Conservation (phyloP, 1,140 invertebrate genomes). For the Heliconius hewitsoni region DNA sequence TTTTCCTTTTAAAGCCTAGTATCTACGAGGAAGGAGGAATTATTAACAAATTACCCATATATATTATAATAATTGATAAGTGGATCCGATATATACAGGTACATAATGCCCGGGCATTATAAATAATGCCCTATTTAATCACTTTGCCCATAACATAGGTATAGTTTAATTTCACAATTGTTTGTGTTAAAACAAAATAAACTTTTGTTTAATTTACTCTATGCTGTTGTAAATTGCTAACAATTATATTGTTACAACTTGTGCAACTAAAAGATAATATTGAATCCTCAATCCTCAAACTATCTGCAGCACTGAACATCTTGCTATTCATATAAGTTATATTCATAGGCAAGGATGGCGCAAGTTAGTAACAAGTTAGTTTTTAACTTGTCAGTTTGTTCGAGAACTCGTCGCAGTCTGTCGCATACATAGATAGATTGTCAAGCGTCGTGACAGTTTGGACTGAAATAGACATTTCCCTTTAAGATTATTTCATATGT, state of each 20-base stretch:
- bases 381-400: slow-evolving; percentile 34
- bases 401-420: slow-evolving; percentile 21
- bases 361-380: slow-evolving; percentile 34
- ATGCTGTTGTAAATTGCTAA: too few species aligned
- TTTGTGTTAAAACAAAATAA: too few species aligned
- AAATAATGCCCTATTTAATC: too few species aligned
- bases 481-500: neutral
- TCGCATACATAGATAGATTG: slow-evolving; percentile 17
- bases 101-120: too few species aligned
- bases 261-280: slow-evolving; percentile 13
- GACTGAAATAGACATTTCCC: neutral
- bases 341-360: slow-evolving; percentile 24
- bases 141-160: too few species aligned
- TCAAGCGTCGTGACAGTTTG: slow-evolving; percentile 17
- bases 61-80: too few species aligned
- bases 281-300: neutral
- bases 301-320: slow-evolving; percentile 14
- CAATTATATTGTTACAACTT: neutral
- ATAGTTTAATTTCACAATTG: too few species aligned
- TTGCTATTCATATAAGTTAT: slow-evolving; percentile 30
- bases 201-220: too few species aligned
- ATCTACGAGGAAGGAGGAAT: too few species aligned
- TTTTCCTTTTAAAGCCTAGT: too few species aligned
- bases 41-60: too few species aligned
- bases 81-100: too few species aligned